phyloP scores from a whole-genome alignment of 2,888 invertebrate genomes.

The Drosophila robusta region DNA sequence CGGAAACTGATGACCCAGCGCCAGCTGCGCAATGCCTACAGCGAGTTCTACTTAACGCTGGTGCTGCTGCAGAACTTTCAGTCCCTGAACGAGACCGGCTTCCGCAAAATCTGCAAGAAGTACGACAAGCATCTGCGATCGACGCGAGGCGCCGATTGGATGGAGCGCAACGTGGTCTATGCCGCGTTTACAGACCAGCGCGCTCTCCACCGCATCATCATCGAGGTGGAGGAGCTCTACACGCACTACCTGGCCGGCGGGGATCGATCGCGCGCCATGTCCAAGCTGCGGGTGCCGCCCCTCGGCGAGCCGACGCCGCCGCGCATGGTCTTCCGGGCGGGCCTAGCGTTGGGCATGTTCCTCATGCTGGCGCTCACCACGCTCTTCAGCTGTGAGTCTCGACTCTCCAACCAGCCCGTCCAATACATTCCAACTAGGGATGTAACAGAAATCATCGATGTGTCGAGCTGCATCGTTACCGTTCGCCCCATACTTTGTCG shows the following conservation, averaged over 20 bases:
- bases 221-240: conserved; percentile 94
- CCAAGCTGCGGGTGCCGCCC: conserved; percentile 97
- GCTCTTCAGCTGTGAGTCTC: conserved; percentile 90
- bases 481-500: background rate
- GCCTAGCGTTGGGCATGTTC: conserved; percentile 96
- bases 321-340: conserved; percentile 97
- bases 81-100: conserved; percentile 98
- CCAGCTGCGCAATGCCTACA: conserved; percentile 93
- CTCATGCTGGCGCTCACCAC: conserved; percentile 93
- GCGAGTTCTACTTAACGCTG: conserved; percentile 97
- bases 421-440: background rate
- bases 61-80: conserved; percentile 98
- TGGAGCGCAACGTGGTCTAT: conserved; percentile 92
- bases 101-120: conserved; percentile 99
- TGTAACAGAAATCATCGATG: background rate
- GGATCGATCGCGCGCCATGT: conserved; percentile 97
- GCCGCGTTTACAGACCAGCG: conserved; percentile 50
- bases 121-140: conserved; percentile 96
- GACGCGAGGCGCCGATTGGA: conserved; percentile 95
- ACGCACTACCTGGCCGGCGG: conserved; percentile 94
- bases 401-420: background rate
- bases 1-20: conserved; percentile 56
- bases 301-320: conserved; percentile 93
- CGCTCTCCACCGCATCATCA: conserved; percentile 86
- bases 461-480: conserved; percentile 18